Conservation (phyloP, 2,113 vertebrate genomes). For the Callithrix jacchus region DNA sequence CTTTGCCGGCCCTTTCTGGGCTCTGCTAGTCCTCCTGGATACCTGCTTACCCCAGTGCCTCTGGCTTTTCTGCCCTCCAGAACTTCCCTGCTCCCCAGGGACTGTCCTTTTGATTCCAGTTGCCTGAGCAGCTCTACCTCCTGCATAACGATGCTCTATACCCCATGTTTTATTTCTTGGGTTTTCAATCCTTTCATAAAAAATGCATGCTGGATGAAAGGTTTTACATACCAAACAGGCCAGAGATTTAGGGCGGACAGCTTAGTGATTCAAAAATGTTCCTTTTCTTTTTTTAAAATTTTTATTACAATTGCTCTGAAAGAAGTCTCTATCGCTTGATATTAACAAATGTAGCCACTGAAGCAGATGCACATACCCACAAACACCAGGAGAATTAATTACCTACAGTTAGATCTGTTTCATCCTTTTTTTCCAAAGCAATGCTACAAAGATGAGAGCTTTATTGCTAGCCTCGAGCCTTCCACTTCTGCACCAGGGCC, state of each 20-base stretch:
- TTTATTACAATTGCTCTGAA: slow-evolving; percentile 55
- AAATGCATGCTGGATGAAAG: slow-evolving; percentile 73
- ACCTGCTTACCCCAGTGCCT: rapidly evolving
- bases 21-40: neutral
- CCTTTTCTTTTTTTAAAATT: neutral
- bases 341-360: slow-evolving; percentile 57
- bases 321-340: slow-evolving; percentile 62
- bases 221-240: slow-evolving; percentile 79
- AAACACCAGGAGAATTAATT: slow-evolving; percentile 73
- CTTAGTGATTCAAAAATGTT: slow-evolving; percentile 65
- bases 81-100: neutral
- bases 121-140: neutral
- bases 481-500: neutral
- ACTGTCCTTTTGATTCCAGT: neutral
- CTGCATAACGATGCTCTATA: neutral
- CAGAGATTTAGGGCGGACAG: slow-evolving; percentile 63
- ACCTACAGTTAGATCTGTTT: slow-evolving; percentile 4
- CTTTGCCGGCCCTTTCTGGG: rapidly evolving
- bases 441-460: neutral
- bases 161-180: neutral
- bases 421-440: slow-evolving; percentile 16
- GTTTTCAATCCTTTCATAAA: slow-evolving; percentile 70
- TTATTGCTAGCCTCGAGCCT: neutral
- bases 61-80: neutral
- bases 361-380: slow-evolving; percentile 27